phyloP scores from a whole-genome alignment of 1,140 invertebrate species.

The Ctenoplectra terminalis region DNA sequence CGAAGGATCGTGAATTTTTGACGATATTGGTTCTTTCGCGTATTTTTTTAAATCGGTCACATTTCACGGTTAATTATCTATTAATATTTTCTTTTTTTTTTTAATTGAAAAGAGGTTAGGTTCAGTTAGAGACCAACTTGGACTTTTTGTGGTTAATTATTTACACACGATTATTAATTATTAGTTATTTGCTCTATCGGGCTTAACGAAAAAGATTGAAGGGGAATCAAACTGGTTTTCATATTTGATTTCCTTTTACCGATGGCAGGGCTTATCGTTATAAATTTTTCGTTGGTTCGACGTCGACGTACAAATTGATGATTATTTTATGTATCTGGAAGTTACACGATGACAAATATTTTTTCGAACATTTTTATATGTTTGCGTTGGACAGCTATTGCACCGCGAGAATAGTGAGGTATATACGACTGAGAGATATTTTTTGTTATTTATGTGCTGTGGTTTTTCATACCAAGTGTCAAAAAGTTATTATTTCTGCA shows the following conservation, averaged over 20 bases:
- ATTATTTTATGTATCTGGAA: conserved; percentile 20
- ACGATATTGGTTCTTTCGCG: neutral
- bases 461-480: neutral
- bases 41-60: too few species aligned
- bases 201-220: too few species aligned
- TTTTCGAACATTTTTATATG: neutral
- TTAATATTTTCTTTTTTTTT: too few species aligned
- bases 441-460: neutral
- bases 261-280: neutral
- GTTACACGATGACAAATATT: neutral
- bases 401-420: neutral
- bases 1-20: neutral
- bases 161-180: too few species aligned
- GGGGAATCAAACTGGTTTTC: neutral
- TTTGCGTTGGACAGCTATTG: neutral
- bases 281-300: neutral
- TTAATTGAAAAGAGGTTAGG: too few species aligned
- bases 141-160: too few species aligned
- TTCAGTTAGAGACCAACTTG: too few species aligned
- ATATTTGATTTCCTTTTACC: neutral
- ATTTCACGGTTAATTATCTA: too few species aligned
- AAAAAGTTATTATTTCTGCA: too few species aligned
- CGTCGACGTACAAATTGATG: neutral
- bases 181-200: too few species aligned
- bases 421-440: neutral